phyloP scores from a whole-genome alignment of 2,113 vertebrate genomes.

The Balaenoptera acutorostrata region DNA sequence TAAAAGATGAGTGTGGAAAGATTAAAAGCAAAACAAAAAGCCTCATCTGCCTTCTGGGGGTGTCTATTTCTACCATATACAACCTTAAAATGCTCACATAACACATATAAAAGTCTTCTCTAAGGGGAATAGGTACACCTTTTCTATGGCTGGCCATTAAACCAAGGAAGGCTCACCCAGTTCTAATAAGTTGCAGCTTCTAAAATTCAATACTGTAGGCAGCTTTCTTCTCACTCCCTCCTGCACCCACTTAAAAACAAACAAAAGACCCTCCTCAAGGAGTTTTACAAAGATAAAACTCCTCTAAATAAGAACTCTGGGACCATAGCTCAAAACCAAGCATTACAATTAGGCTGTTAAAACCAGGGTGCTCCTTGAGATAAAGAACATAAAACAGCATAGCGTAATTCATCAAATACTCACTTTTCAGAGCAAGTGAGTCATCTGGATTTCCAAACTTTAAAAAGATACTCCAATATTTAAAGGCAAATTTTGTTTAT shows the following conservation, averaged over 20 bases:
- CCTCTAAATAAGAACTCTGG: neutral
- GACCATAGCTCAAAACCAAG: neutral
- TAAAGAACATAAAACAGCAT: neutral
- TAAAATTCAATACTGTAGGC: neutral
- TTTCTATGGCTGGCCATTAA: neutral
- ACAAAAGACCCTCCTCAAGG: neutral
- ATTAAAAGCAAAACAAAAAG: neutral
- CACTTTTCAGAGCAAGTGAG: neutral
- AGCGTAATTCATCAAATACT: neutral
- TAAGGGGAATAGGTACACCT: neutral
- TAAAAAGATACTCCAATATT: neutral
- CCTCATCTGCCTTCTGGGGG: neutral
- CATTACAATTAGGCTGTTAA: neutral
- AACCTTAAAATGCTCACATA: neutral
- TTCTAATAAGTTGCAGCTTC: neutral
- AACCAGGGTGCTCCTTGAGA: neutral
- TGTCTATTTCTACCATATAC: neutral
- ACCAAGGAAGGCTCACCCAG: neutral
- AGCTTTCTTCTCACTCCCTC: neutral
- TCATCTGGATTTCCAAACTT: conserved; percentile 13
- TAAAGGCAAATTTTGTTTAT: conserved; percentile 36
- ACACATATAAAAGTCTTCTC: neutral
- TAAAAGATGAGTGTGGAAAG: neutral
- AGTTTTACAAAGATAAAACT: neutral
- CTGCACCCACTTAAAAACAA: neutral